These are phyloP conservation scores for Diloba caeruleocephala DNA, from an alignment of 2,888 invertebrate genomes.

Conservation along the genomic window DNA sequence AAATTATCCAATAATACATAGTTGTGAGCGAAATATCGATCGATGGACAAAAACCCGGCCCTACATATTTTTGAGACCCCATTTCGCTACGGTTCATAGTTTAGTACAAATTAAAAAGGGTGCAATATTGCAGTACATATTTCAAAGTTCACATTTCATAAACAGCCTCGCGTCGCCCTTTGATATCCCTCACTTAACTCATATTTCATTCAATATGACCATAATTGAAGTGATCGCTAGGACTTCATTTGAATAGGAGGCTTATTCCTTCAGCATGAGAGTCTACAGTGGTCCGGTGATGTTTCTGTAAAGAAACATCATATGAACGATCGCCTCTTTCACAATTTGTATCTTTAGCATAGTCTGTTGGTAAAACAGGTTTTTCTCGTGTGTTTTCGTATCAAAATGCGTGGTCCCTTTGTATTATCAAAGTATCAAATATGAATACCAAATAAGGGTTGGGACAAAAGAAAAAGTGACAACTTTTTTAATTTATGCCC, in stretches of 20 bases:
- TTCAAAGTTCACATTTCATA: conserved; percentile 87
- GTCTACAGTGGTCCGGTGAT: conserved; percentile 71
- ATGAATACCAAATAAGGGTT: conserved; percentile 89
- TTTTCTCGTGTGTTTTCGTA: conserved; percentile 84
- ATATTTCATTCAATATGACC: conserved; percentile 88
- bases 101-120: conserved; percentile 88
- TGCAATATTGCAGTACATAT: conserved; percentile 81
- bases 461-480: conserved; percentile 88
- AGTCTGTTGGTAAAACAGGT: conserved; percentile 85
- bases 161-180: conserved; percentile 85
- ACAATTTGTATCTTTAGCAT: conserved; percentile 88
- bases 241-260: conserved; percentile 72
- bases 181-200: conserved; percentile 88
- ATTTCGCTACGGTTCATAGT: conserved; percentile 82
- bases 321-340: conserved; percentile 87
- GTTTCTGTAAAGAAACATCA: conserved; percentile 70
- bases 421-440: conserved; percentile 87
- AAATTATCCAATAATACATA: conserved; percentile 80
- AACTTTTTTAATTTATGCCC: conserved; percentile 87
- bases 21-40: conserved; percentile 71
- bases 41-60: conserved; percentile 64
- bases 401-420: conserved; percentile 83
- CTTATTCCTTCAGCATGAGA: conserved; percentile 72
- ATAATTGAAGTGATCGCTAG: conserved; percentile 83
- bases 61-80: conserved; percentile 71